phyloP scores from a whole-genome alignment of 2,888 invertebrate genomes.

The Venusia cambrica region DNA sequence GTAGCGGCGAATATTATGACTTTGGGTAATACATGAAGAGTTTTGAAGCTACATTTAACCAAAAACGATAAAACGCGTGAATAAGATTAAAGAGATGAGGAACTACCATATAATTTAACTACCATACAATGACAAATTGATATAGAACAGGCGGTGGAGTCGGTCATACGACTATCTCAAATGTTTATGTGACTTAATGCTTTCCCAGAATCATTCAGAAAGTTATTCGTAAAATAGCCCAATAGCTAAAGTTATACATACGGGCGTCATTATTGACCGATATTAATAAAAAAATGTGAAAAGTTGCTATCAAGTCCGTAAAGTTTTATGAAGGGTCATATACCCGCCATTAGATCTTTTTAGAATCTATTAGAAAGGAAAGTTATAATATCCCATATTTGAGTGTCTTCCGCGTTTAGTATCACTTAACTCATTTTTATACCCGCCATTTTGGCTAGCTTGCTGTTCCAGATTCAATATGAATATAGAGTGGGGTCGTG shows the following conservation, averaged over 20 bases:
- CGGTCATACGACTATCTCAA: too few species aligned
- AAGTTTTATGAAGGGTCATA: slow-evolving; percentile 45
- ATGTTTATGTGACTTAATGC: too few species aligned
- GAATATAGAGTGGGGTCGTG: slow-evolving; percentile 60
- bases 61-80: too few species aligned
- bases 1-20: too few species aligned
- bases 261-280: slow-evolving; percentile 20
- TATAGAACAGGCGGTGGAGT: too few species aligned
- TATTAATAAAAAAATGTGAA: slow-evolving; percentile 26
- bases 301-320: slow-evolving; percentile 30
- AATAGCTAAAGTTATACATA: slow-evolving; percentile 14
- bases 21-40: too few species aligned
- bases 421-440: slow-evolving; percentile 76
- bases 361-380: slow-evolving; percentile 59
- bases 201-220: too few species aligned
- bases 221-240: slow-evolving; percentile 8
- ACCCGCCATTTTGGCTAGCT: slow-evolving; percentile 64
- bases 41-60: too few species aligned
- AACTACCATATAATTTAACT: too few species aligned
- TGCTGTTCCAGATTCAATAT: slow-evolving; percentile 63
- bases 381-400: slow-evolving; percentile 57
- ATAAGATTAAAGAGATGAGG: too few species aligned
- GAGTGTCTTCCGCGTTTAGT: slow-evolving; percentile 57
- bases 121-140: too few species aligned
- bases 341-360: slow-evolving; percentile 42